Evolutionary conservation across 2,113 vertebrate species (phyloP).

Genomic region (Columba livia): DNA sequence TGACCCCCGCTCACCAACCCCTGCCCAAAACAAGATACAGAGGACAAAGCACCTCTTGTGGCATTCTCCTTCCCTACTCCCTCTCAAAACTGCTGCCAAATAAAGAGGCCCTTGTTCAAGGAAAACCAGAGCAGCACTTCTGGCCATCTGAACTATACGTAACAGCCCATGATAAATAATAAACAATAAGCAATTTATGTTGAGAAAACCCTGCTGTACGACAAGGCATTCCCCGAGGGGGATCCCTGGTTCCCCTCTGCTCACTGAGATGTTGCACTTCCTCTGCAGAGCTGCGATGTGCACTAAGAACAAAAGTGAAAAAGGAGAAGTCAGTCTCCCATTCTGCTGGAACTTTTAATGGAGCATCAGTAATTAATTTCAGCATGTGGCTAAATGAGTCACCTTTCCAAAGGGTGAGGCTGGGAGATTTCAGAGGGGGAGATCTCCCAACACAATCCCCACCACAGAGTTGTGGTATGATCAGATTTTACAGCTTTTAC

Average conservation of each 20-base stretch:
- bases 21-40: not conserved
- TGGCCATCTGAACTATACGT: conserved; percentile 1
- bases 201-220: not conserved
- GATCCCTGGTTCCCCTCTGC: not conserved
- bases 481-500: not conserved
- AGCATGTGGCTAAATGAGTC: not conserved
- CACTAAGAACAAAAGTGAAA: not conserved
- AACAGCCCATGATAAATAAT: not conserved
- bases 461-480: not conserved
- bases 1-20: conserved; percentile 27
- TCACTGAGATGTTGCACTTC: not conserved
- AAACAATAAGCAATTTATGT: conserved; percentile 32
- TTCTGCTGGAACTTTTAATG: not conserved
- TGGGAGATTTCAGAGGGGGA: not conserved
- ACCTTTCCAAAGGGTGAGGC: not conserved
- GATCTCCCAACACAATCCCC: not conserved
- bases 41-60: conserved; percentile 33
- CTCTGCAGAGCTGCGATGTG: not conserved
- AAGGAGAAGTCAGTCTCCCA: not conserved
- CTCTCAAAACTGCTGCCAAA: conserved; percentile 9
- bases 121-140: conserved; percentile 6
- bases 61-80: not conserved
- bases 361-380: not conserved
- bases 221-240: not conserved
- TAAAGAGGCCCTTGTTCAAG: conserved; percentile 45